These are phyloP conservation scores for Crotalus viridis DNA, from an alignment of 2,113 vertebrate species.

Conservation along the genomic window DNA sequence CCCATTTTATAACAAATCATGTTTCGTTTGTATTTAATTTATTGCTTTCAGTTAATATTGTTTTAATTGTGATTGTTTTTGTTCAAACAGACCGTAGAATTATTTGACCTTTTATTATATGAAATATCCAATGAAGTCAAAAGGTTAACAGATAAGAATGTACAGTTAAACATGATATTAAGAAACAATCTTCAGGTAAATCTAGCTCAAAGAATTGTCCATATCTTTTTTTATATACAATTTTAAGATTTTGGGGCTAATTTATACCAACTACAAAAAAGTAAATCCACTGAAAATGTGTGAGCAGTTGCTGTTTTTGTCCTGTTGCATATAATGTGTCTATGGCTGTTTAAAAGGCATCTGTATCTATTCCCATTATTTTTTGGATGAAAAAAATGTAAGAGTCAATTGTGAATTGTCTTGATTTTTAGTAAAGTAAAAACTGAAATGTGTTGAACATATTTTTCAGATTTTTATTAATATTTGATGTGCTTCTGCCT, in stretches of 20 bases:
- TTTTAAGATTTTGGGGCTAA: neutral
- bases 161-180: conserved; percentile 74
- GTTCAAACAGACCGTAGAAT: conserved; percentile 74
- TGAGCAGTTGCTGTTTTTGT: neutral
- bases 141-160: conserved; percentile 83
- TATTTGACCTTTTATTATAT: conserved; percentile 83
- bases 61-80: conserved; percentile 42
- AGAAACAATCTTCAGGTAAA: conserved; percentile 83
- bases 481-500: neutral
- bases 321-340: neutral
- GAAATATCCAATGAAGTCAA: conserved; percentile 80
- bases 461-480: neutral
- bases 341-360: neutral
- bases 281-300: neutral
- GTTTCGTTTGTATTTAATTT: neutral
- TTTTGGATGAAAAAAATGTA: neutral
- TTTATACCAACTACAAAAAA: neutral
- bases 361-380: neutral
- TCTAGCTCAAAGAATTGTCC: conserved; percentile 2
- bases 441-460: neutral
- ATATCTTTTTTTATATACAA: neutral
- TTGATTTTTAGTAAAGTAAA: neutral
- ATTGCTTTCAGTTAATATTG: neutral
- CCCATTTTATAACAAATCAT: neutral
- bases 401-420: neutral